These are phyloP conservation scores for Griposia aprilina DNA, from an alignment of 2,888 invertebrate species.

Conservation along the genomic window DNA sequence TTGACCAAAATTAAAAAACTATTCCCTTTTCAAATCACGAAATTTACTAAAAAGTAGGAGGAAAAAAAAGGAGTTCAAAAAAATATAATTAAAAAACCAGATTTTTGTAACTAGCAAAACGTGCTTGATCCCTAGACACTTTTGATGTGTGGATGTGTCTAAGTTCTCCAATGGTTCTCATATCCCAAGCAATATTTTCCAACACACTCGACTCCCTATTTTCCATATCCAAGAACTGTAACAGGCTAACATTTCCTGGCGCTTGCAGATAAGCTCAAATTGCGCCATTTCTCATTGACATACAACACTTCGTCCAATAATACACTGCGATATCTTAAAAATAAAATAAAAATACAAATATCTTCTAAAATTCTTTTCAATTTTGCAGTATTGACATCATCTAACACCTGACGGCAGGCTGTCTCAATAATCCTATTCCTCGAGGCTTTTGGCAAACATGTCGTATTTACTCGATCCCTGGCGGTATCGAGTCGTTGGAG, in stretches of 20 bases:
- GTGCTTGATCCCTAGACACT: too few relatives aligned
- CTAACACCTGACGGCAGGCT: constrained; percentile 65
- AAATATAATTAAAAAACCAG: too few relatives aligned
- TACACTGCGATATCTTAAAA: constrained; percentile 3
- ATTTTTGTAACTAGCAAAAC: too few relatives aligned
- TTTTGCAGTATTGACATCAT: constrained; percentile 64
- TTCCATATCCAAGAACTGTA: constrained; percentile 5
- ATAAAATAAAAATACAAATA: constrained; percentile 40
- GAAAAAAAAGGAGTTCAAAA: too few relatives aligned
- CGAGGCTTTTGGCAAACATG: constrained; percentile 70
- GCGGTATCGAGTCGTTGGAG: constrained; percentile 67
- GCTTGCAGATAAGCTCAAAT: constrained; percentile 36
- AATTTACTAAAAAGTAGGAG: too few relatives aligned
- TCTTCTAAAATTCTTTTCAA: constrained; percentile 41
- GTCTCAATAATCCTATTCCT: constrained; percentile 72
- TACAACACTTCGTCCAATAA: constrained; percentile 13
- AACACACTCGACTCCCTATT: constrained; percentile 7
- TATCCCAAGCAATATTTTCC: constrained; percentile 24
- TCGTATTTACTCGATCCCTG: constrained; percentile 69
- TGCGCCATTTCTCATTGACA: constrained; percentile 42
- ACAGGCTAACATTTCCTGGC: constrained; percentile 31
- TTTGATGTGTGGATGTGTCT: too few relatives aligned
- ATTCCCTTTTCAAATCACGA: too few relatives aligned
- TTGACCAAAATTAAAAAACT: too few relatives aligned
- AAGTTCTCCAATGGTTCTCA: not conserved